phyloP scores from a whole-genome alignment of 2,113 vertebrate genomes.

The Bettongia penicillata region DNA sequence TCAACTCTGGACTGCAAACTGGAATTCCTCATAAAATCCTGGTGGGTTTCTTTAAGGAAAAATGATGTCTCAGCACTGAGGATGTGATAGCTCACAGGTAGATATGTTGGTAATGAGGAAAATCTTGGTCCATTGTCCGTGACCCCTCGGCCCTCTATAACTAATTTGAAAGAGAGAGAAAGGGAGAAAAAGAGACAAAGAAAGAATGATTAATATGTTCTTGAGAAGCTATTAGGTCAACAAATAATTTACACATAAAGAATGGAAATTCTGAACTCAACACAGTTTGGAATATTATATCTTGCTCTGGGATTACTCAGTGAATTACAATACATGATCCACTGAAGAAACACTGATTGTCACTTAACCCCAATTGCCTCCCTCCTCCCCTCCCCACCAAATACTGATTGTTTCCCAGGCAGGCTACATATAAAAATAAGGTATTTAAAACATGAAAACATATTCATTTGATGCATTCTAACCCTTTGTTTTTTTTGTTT shows the following conservation, averaged over 20 bases:
- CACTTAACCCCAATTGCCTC: neutral
- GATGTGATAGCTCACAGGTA: slow-evolving; percentile 93
- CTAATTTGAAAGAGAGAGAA: slow-evolving; percentile 81
- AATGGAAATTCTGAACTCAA: neutral
- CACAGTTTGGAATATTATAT: accelerated
- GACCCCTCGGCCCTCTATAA: slow-evolving; percentile 87
- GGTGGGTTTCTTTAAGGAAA: slow-evolving; percentile 93
- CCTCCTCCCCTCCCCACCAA: no score
- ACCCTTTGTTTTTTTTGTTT: neutral
- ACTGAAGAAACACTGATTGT: neutral
- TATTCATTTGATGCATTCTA: neutral
- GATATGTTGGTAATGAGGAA: slow-evolving; percentile 91
- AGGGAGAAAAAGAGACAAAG: neutral
- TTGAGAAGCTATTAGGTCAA: accelerated
- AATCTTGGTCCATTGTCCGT: slow-evolving; percentile 88
- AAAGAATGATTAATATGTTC: accelerated
- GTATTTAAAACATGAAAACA: neutral
- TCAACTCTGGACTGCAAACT: slow-evolving; percentile 92
- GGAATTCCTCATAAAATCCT: slow-evolving; percentile 92
- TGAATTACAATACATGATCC: accelerated
- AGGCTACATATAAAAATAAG: accelerated
- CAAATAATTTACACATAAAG: neutral
- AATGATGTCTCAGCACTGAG: slow-evolving; percentile 89
- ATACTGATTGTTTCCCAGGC: neutral
- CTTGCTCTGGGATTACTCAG: neutral